Percentiles rank a stretch among this genome's conserved stretches.
Conservation (phyloP, 2,888 invertebrate species). For the Lypha dubia region DNA sequence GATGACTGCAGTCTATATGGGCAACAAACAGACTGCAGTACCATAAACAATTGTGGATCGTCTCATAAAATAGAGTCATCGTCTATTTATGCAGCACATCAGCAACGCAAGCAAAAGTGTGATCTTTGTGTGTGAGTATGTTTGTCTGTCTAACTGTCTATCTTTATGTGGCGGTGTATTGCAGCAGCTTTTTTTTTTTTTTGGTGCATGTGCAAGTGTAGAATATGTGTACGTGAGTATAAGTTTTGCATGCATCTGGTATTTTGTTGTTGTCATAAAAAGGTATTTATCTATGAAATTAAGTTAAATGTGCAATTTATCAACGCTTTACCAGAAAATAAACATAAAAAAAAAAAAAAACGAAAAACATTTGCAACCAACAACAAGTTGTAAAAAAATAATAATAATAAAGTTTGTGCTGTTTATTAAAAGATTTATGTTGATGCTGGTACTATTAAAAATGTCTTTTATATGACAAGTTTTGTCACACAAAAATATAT, state of each 20-base stretch:
- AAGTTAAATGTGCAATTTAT: constrained; percentile 72
- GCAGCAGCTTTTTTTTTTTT: too few relatives aligned
- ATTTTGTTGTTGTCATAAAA: constrained; percentile 29
- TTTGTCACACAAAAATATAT: constrained; percentile 58
- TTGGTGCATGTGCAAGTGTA: constrained; percentile 41
- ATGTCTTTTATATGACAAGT: constrained; percentile 66
- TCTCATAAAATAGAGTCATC: constrained; percentile 74
- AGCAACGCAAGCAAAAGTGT: constrained; percentile 54
- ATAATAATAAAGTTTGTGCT: constrained; percentile 45
- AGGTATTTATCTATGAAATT: constrained; percentile 72
- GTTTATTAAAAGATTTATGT: constrained; percentile 71
- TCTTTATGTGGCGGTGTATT: constrained; percentile 16
- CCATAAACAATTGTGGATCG: constrained; percentile 68
- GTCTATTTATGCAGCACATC: constrained; percentile 71
- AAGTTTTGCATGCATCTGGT: constrained; percentile 7
- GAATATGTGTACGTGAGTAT: constrained; percentile 13
- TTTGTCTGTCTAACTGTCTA: constrained; percentile 32
- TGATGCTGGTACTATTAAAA: constrained; percentile 66
- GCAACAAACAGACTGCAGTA: constrained; percentile 66
- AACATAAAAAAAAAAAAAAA: not conserved
- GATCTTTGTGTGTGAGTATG: not conserved
- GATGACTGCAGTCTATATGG: constrained; percentile 60
- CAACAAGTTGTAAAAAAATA: constrained; percentile 25
- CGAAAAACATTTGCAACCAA: constrained; percentile 16
- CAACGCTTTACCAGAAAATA: constrained; percentile 59